Percentiles rank a stretch among this genome's conserved stretches.
Conservation (phyloP, 2,888 invertebrate species). For the Matsumyia berberina region DNA sequence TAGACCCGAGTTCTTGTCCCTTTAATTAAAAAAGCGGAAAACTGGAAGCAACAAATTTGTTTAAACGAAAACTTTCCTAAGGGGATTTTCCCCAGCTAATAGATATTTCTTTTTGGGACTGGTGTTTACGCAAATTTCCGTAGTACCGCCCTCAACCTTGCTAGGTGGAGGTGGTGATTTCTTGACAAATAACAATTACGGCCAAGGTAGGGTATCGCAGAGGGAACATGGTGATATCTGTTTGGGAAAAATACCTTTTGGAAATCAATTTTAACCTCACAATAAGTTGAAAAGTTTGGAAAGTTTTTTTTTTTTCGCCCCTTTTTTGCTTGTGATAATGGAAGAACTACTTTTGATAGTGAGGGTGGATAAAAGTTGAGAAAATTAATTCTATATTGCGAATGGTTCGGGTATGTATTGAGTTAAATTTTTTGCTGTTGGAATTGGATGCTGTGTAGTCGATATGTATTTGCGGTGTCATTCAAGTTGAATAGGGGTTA, state of each 20-base stretch:
- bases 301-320: conserved; percentile 8
- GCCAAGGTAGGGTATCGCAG: neutral
- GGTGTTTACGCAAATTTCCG: neutral
- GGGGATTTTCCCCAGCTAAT: conserved; percentile 26
- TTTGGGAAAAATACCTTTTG: conserved; percentile 12
- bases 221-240: conserved; percentile 17
- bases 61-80: conserved; percentile 53
- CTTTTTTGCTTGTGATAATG: conserved; percentile 14
- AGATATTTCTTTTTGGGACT: conserved; percentile 7
- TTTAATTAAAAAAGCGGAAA: conserved; percentile 62
- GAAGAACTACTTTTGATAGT: conserved; percentile 21
- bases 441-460: neutral
- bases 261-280: conserved; percentile 56
- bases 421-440: neutral
- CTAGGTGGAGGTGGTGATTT: conserved; percentile 11
- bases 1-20: conserved; percentile 45
- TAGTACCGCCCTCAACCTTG: neutral
- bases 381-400: neutral
- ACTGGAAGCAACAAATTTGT: conserved; percentile 60
- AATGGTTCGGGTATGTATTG: neutral
- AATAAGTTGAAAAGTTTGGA: conserved; percentile 51
- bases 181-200: conserved; percentile 52
- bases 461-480: neutral
- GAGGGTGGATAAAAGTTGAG: neutral
- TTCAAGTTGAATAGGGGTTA: neutral